Base-by-base conservation (phyloP, 2,888 invertebrate genomes). In the Mythimna ferrago region DNA sequence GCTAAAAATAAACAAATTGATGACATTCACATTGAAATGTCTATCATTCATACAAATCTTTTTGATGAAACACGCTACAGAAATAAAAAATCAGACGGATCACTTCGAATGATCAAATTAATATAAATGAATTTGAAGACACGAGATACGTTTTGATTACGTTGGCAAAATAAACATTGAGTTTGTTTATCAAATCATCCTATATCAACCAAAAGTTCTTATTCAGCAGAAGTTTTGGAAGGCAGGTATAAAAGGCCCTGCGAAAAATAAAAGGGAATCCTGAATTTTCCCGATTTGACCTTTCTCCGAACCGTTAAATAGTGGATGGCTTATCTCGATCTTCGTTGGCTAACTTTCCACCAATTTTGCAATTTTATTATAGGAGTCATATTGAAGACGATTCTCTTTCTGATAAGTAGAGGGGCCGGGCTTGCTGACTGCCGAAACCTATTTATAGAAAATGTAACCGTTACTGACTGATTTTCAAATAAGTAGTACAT, bases 111-210 rank as follows among this genome's bases (percentile, higher is more conserved):
- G 67, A 80, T 67, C 44, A 38, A 71, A 82, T 80, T 63, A 69
- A 78, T 78, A 64, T 60, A 76, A 76, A 76, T 70, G 60, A 70
- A 66, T 70, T 77, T 65, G 51, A 58, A 62, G 71, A 72, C 68
- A 66, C 14, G 67, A 75, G 51, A 60, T 38, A 63, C n/a, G 63
- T 70, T 70, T 68, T 73, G 54, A 67, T 61, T 16, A 32, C 26
- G 32, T 60, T 41, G 62, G 14, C 9, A 16, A 62, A 80, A 38
- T 51, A 56, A 57, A 38, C 44, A 62, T 66, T 32, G n/a, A 26
- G 14, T 3, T 51, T 51, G 7, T 61, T 41, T 44, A 60, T 71
- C 44, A 48, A 14, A 53, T 61, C 38, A 61, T 11, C n/a, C 14
- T 51, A 9, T 11, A 51, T 51, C 58, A 62, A 53, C 21, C 19